Percentiles rank a stretch among this genome's conserved stretches.
Evolutionary conservation across 1,140 invertebrate genomes (phyloP).

Genomic region (Drosophila tropicalis): DNA sequence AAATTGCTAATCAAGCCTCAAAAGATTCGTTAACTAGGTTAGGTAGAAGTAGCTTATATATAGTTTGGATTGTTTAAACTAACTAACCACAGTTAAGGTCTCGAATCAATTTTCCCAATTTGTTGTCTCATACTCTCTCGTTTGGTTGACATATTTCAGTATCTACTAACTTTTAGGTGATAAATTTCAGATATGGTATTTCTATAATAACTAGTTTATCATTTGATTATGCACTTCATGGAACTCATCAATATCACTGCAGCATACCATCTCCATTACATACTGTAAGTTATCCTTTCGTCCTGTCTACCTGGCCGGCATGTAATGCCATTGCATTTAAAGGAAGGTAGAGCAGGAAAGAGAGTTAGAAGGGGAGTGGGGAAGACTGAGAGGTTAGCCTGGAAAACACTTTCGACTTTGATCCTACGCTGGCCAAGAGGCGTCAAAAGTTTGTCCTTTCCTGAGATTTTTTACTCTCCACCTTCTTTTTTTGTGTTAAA

Average conservation of each 20-base stretch:
- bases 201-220: constrained; percentile 10
- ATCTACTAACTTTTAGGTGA: not conserved
- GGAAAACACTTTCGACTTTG: constrained; percentile 61
- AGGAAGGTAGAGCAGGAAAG: not conserved
- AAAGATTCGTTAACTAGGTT: too few species aligned
- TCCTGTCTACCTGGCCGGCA: not conserved
- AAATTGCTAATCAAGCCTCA: too few species aligned
- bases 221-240: constrained; percentile 13
- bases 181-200: not conserved
- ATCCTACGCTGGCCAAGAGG: constrained; percentile 39
- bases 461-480: constrained; percentile 23
- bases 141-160: too few species aligned
- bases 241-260: constrained; percentile 4
- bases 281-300: not conserved
- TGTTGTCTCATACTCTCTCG: too few species aligned
- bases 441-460: constrained; percentile 70
- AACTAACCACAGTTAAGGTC: too few species aligned
- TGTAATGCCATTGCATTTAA: not conserved
- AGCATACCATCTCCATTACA: constrained; percentile 16
- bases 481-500: constrained; percentile 48
- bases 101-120: too few species aligned
- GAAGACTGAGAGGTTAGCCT: not conserved
- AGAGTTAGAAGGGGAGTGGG: not conserved
- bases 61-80: too few species aligned
- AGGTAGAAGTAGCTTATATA: too few species aligned